These are phyloP conservation scores for Rhipidura dahli DNA, from an alignment of 2,113 vertebrate genomes.

Conservation along the genomic window DNA sequence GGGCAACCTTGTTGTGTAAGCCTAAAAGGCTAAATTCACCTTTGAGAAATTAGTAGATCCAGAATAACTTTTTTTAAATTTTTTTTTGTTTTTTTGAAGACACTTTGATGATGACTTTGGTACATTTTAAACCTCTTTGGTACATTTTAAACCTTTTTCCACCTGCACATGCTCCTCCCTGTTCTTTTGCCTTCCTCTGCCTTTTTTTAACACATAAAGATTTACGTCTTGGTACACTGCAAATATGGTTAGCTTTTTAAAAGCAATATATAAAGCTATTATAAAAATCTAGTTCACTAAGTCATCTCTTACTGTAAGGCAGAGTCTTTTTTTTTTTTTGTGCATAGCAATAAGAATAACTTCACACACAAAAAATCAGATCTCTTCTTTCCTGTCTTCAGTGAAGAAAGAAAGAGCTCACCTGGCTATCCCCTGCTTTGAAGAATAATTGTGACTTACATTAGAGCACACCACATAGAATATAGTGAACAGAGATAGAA, in stretches of 20 bases:
- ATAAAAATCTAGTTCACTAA: not conserved
- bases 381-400: not conserved
- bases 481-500: not conserved
- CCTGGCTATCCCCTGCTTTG: not conserved
- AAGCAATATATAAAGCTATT: not conserved
- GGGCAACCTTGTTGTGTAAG: not conserved
- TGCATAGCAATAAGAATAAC: not conserved
- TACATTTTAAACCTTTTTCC: not conserved
- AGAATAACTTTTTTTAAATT: not conserved
- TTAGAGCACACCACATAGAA: not conserved
- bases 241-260: not conserved
- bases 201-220: not conserved
- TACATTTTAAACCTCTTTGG: not conserved
- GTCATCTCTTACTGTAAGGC: not conserved
- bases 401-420: not conserved
- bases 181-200: rapidly evolving
- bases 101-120: not conserved
- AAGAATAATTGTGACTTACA: not conserved
- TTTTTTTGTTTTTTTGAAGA: not conserved
- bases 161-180: not conserved
- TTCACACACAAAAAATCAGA: not conserved
- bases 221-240: not conserved
- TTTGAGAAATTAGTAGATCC: not conserved
- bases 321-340: not conserved
- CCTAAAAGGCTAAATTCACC: not conserved